Evolutionary conservation across 2,888 invertebrate genomes (phyloP).

Genomic region (Unio delphinus): DNA sequence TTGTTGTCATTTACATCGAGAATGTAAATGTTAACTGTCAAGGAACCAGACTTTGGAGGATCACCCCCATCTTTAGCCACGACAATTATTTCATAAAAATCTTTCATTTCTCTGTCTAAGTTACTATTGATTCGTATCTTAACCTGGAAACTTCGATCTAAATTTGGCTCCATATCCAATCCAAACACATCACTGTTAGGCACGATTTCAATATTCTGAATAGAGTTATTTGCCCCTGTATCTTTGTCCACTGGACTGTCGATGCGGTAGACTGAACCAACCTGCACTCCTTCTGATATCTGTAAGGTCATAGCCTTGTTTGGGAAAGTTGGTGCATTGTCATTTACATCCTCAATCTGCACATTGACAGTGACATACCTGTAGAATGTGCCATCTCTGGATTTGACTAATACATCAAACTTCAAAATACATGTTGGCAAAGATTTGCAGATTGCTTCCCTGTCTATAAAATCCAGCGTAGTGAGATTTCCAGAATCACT

Average conservation of each 20-base stretch:
- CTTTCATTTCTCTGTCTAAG: slow-evolving; percentile 32
- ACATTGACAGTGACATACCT: slow-evolving; percentile 39
- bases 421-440: slow-evolving; percentile 18
- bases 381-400: slow-evolving; percentile 17
- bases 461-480: slow-evolving; percentile 27
- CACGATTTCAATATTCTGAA: slow-evolving; percentile 25
- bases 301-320: slow-evolving; percentile 8
- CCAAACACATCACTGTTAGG: slow-evolving; percentile 26
- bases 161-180: slow-evolving; percentile 7
- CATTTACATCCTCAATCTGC: slow-evolving; percentile 45
- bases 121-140: slow-evolving; percentile 7
- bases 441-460: slow-evolving; percentile 26
- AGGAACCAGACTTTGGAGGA: slow-evolving; percentile 33
- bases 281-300: slow-evolving; percentile 24
- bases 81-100: slow-evolving; percentile 32
- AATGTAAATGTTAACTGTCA: slow-evolving; percentile 34
- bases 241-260: slow-evolving; percentile 28
- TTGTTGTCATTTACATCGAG: slow-evolving; percentile 45
- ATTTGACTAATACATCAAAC: slow-evolving; percentile 20
- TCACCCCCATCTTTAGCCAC: slow-evolving; percentile 43
- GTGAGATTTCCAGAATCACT: slow-evolving; percentile 18
- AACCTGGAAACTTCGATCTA: slow-evolving; percentile 26
- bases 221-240: slow-evolving; percentile 22
- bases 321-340: slow-evolving; percentile 45
- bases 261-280: slow-evolving; percentile 16